Evolutionary conservation across 2,797 vertebrate species (phyloP).

Genomic region (Myotis vivesi): DNA sequence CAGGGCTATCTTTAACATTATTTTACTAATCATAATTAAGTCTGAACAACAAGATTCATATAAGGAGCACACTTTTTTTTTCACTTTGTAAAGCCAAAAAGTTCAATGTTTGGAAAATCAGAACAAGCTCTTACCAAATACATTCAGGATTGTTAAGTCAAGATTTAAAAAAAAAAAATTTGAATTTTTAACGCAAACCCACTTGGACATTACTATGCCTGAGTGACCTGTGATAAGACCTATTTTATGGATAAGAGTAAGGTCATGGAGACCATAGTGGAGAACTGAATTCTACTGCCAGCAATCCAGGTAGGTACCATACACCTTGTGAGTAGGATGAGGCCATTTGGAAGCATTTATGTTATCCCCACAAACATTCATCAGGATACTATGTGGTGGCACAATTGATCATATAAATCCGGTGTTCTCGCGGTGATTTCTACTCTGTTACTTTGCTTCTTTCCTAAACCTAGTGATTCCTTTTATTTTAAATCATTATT

Average conservation of each 20-base stretch:
- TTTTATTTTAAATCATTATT: background rate
- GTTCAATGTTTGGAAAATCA: slow-evolving; percentile 6
- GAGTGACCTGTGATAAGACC: background rate
- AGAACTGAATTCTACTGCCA: background rate
- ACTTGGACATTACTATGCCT: background rate
- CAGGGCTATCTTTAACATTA: background rate
- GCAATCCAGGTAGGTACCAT: too few species aligned
- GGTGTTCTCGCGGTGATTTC: background rate
- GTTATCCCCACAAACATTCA: background rate
- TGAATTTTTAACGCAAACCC: background rate
- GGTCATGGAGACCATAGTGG: too few species aligned
- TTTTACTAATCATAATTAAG: background rate
- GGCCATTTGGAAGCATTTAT: background rate
- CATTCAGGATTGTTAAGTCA: background rate
- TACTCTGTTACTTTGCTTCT: background rate
- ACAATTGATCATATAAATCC: background rate
- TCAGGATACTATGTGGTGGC: too few species aligned
- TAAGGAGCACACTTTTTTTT: background rate
- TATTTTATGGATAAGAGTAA: background rate
- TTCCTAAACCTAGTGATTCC: background rate
- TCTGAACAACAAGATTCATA: background rate
- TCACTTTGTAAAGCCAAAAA: background rate
- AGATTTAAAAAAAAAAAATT: background rate
- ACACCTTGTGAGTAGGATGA: background rate
- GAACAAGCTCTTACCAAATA: background rate